Percentiles rank a stretch among this genome's conserved stretches.
These are phyloP conservation scores for Hartigia nigra DNA, from an alignment of 2,888 invertebrate species.

Conservation along the genomic window DNA sequence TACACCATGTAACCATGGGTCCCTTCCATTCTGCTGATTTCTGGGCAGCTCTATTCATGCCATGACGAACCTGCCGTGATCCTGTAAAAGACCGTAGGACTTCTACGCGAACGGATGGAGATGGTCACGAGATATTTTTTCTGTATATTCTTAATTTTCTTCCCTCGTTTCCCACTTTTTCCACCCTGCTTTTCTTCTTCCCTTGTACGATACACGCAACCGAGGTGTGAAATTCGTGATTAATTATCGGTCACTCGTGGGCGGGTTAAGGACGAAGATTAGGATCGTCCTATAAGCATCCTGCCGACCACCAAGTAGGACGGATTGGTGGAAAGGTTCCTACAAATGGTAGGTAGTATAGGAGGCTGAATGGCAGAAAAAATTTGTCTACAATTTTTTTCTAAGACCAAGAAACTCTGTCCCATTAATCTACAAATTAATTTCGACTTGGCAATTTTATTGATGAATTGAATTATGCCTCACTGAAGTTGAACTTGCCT, in stretches of 20 bases:
- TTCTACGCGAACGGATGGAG: background rate
- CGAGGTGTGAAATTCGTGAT: constrained; percentile 59
- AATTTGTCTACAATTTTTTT: background rate
- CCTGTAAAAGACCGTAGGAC: background rate
- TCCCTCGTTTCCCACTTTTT: constrained; percentile 23
- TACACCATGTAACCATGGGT: background rate
- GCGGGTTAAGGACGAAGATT: constrained; percentile 31
- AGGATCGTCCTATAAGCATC: constrained; percentile 19
- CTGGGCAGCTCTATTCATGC: background rate
- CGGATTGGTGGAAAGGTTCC: background rate
- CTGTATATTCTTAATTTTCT: background rate
- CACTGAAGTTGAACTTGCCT: background rate
- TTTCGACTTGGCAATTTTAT: background rate
- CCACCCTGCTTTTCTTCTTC: constrained; percentile 23
- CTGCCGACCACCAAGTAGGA: background rate
- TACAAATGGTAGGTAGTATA: background rate
- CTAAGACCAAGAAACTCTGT: background rate
- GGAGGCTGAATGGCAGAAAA: background rate
- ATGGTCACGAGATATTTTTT: background rate
- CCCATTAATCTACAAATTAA: background rate
- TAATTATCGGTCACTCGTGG: constrained; percentile 47
- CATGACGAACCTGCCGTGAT: background rate
- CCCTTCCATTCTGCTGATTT: constrained; percentile 1
- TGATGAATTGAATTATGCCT: background rate
- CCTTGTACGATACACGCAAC: constrained; percentile 17